Evolutionary conservation across 2,113 vertebrate genomes (phyloP).

Genomic region (Pangasianodon gigas): DNA sequence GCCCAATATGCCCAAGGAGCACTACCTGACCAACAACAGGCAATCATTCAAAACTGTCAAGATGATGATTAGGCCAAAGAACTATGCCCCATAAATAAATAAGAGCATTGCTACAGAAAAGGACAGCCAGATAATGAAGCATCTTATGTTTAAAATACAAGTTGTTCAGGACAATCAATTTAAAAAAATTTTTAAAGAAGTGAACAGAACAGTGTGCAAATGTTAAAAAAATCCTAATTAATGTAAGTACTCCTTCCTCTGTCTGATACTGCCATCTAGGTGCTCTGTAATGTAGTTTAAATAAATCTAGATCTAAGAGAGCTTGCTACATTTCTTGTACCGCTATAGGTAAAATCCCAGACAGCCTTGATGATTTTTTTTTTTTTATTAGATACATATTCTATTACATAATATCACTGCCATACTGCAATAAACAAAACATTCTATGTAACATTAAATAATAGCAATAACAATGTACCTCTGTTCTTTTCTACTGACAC

Average conservation of each 20-base stretch:
- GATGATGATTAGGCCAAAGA: constrained; percentile 95
- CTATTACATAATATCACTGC: not conserved
- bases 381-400: not conserved
- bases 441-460: not conserved
- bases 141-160: not conserved
- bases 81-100: constrained; percentile 76
- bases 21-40: constrained; percentile 79
- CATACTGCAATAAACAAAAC: not conserved
- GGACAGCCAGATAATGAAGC: not conserved
- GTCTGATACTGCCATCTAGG: constrained; percentile 70
- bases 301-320: not conserved
- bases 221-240: not conserved
- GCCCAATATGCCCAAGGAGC: constrained; percentile 78
- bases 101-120: not conserved
- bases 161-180: not conserved
- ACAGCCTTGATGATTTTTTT: not conserved
- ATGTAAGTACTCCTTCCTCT: constrained; percentile 39
- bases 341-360: not conserved
- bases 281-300: not conserved
- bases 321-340: not conserved
- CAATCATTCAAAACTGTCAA: constrained; percentile 87
- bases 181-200: not conserved
- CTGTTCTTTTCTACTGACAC: not conserved
- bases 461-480: no score
- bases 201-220: not conserved